phyloP scores from a whole-genome alignment of 2,113 vertebrate species.

The Tragelaphus scriptus region DNA sequence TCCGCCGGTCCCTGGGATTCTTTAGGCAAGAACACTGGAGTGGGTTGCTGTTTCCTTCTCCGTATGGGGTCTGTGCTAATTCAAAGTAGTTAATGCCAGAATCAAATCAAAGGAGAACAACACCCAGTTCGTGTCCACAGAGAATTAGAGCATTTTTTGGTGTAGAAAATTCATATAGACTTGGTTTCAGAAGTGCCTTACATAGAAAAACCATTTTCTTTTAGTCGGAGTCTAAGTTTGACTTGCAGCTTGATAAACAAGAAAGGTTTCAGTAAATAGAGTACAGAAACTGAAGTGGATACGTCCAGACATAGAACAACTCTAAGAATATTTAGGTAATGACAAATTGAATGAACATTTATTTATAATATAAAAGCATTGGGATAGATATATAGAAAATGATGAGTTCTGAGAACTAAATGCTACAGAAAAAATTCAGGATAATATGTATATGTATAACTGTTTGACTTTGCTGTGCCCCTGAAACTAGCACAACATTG shows the following conservation, averaged over 20 bases:
- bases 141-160: background rate
- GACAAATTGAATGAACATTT: background rate
- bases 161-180: background rate
- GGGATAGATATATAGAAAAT: background rate
- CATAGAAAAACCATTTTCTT: background rate
- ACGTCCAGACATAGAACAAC: background rate
- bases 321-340: background rate
- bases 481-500: background rate
- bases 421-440: background rate
- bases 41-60: no score
- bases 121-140: background rate
- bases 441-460: background rate
- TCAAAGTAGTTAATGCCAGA: background rate
- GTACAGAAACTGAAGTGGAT: background rate
- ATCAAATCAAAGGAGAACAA: background rate
- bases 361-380: background rate
- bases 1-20: no score
- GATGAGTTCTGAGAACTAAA: background rate
- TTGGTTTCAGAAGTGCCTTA: background rate
- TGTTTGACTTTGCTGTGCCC: background rate
- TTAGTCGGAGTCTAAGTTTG: background rate
- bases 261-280: background rate
- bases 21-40: no score
- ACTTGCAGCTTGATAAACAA: background rate
- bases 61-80: background rate